Evolutionary conservation across 2,113 vertebrate genomes (phyloP), one percentile per base, ranked within the genome.

Genomic region (Sitta europaea): DNA sequence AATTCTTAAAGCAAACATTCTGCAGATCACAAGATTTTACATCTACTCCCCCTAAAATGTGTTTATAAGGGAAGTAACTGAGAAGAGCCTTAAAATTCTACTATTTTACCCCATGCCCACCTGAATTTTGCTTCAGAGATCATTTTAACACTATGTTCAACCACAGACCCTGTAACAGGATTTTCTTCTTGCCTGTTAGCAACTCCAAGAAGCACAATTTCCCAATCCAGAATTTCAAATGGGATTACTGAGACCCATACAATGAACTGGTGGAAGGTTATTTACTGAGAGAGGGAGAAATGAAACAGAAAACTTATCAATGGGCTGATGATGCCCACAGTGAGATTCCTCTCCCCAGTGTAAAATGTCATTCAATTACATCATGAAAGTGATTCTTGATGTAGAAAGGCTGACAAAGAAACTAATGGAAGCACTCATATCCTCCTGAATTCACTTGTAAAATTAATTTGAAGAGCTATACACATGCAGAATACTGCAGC

Each of bases 1-100:
- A 97, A 92, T 93, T 84, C 82, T 92, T 89, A 95, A 94, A 92
- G 76, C 12, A 79, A 82, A 67, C 74, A 91, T 70, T 94, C 92
- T 86, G 73, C 88, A 96, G 95, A 96, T 96, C 81, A 96, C 62
- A 86, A 71, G 74, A 96, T 96, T 97, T 97, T 94, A 96, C 61
- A 93, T 95, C 86, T 95, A 84, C 36, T 75, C 53, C 94, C 58
- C 67, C 95, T 95, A 96, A 94, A 95, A 82, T 28, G 19, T 82
- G 62, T 96, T 97, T 96, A 77, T 86, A 83, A 96, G 74, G 80
- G 22, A 88, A 90, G 70, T 85, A 94, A 90, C 40, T 82, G 35
- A 73, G 73, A 97, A 94, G 36, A 94, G 53, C 36, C 84, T 94
- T 90, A 90, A 95, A 77, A 89, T 81, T 90, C 23, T 76, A 89